Evolutionary conservation across 2,113 vertebrate genomes (phyloP), one percentile per base, ranked within the genome.

Genomic region (Rhynchopsitta pachyrhyncha): DNA sequence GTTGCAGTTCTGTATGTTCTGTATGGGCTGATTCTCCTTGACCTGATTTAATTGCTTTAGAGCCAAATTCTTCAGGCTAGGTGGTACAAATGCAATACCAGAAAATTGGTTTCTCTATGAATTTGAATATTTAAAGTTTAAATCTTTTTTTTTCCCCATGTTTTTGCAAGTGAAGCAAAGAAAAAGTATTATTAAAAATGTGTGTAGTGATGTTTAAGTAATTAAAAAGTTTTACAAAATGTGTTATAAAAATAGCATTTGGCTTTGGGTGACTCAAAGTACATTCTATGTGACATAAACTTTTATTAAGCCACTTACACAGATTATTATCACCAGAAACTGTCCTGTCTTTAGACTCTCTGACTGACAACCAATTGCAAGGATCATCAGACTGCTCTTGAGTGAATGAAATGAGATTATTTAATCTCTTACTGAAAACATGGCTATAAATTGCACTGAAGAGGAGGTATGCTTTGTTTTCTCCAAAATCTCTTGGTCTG

Each of bases 351-450:
- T 93, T 91, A 85, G 53, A 35, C 59, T 93, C 67, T 88, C 86
- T 97, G 91, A 86, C 68, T 85, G 73, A 91, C 88, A 95, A 55
- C 23, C 73, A 92, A 88, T 86, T 92, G 68, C 66, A 97, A 76
- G 33, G 80, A 95, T 91, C 93, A 82, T 52, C 88, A 78, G 93
- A 55, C 89, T 52, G 50, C 57, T 41, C 44, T 62, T 78, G 35
- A 94, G 66, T 29, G 52, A 86, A 14, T 31, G 13, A 90, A 86
- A 64, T 86, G 29, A 69, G 59, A 52, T 92, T 90, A 68, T 81
- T 85, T 90, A 87, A 18, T 91, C 71, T 91, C 25, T 71, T 91
- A 55, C 64, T 89, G 90, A 82, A 96, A 97, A 82, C 62, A 46
- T 31, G 8, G n/a, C n/a, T 86, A 29, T 42, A 85, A 74, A 76